A percentile compares a stretch with the other conserved stretches of the same genome.
Conservation (phyloP, 2,797 vertebrate species). For the Myotis planiceps region DNA sequence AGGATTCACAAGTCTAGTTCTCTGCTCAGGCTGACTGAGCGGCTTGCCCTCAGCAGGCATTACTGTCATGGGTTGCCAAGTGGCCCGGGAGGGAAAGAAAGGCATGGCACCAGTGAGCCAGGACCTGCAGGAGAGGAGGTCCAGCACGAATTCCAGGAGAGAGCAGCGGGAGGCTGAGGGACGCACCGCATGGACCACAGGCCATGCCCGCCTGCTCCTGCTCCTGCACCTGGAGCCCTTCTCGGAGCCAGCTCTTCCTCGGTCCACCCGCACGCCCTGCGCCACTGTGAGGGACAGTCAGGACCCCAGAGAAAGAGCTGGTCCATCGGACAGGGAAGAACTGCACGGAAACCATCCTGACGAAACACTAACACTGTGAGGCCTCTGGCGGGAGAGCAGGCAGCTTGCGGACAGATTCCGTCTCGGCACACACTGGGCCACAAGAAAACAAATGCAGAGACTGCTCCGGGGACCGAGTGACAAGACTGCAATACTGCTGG, state of each 20-base stretch:
- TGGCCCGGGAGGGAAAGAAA: not conserved
- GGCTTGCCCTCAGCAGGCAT: not conserved
- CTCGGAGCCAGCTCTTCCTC: not conserved
- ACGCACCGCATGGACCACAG: not conserved
- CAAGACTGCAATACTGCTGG: slow-evolving; percentile 11
- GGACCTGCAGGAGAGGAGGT: not conserved
- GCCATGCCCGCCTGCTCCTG: not conserved
- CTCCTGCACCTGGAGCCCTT: not conserved
- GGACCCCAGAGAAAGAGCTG: not conserved
- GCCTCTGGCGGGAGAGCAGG: not conserved
- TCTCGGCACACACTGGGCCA: not conserved
- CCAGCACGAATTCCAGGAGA: not conserved
- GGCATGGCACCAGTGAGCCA: not conserved
- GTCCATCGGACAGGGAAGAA: not conserved
- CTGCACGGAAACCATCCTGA: not conserved
- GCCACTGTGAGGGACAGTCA: not conserved
- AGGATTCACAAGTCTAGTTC: not conserved
- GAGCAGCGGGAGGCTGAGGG: not conserved
- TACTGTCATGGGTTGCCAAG: not conserved
- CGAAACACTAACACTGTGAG: not conserved
- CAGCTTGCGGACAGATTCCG: not conserved
- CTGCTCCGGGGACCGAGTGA: not conserved
- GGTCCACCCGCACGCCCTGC: not conserved
- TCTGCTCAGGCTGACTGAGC: not conserved
- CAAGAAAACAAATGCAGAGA: slow-evolving; percentile 7